Evolutionary conservation across 2,888 invertebrate genomes (phyloP).

Genomic region (Ophion ventricosus): DNA sequence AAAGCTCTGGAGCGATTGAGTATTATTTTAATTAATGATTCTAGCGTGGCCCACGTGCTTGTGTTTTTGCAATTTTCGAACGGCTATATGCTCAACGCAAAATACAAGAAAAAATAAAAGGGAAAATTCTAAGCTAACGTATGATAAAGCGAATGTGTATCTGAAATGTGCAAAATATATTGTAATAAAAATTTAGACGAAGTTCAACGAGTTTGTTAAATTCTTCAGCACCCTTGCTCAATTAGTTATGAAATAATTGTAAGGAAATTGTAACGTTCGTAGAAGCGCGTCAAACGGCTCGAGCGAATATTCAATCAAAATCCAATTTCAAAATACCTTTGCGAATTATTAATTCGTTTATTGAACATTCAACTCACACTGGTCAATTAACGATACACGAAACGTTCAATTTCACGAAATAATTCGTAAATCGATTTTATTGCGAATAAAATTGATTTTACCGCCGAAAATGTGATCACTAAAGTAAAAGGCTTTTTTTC

Average conservation of each 20-base stretch:
- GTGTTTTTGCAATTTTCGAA: not conserved
- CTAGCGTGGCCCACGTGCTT: not conserved
- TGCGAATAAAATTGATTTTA: too few relatives aligned
- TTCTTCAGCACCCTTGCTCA: conserved; percentile 13
- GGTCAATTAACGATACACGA: too few relatives aligned
- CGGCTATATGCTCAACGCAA: not conserved
- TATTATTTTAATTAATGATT: conserved; percentile 37
- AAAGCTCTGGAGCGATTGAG: conserved; percentile 32
- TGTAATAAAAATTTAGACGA: conserved; percentile 50
- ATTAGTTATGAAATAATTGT: not conserved
- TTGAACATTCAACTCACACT: too few relatives aligned
- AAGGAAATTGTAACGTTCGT: not conserved
- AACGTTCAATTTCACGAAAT: too few relatives aligned
- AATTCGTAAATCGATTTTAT: too few relatives aligned
- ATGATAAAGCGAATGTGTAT: conserved; percentile 41
- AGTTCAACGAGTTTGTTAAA: not conserved
- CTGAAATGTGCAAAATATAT: conserved; percentile 31
- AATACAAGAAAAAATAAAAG: conserved; percentile 1
- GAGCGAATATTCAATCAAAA: too few relatives aligned
- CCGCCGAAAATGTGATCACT: too few relatives aligned
- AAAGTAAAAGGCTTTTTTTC: too few relatives aligned
- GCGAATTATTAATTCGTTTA: too few relatives aligned
- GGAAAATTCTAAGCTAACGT: not conserved
- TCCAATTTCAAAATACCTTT: too few relatives aligned
- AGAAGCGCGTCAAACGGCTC: too few relatives aligned